phyloP scores from a whole-genome alignment of 2,888 invertebrate species.

The Microctonus brassicae region DNA sequence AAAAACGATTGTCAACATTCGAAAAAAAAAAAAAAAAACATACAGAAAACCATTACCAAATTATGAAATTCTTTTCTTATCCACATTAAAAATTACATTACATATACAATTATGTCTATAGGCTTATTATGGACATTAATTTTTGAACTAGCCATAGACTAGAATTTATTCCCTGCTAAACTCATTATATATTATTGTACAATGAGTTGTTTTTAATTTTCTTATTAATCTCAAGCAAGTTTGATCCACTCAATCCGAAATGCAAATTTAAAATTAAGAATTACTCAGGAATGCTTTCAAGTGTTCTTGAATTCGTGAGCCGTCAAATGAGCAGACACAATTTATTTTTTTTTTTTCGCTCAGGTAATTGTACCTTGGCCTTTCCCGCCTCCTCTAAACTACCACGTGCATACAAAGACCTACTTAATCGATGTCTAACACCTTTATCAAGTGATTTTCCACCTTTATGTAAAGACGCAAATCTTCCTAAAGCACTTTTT shows the following conservation, averaged over 20 bases:
- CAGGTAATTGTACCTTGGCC: constrained; percentile 61
- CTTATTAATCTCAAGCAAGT: neutral
- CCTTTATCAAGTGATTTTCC: constrained; percentile 72
- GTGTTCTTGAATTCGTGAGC: constrained; percentile 62
- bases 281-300: constrained; percentile 68
- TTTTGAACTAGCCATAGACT: constrained; percentile 5
- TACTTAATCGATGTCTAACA: constrained; percentile 72
- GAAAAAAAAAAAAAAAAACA: neutral
- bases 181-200: neutral
- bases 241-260: neutral
- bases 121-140: neutral
- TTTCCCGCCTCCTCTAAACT: constrained; percentile 63
- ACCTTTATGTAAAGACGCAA: constrained; percentile 71
- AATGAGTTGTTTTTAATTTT: neutral
- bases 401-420: constrained; percentile 71
- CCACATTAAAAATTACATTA: neutral
- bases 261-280: neutral
- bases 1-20: neutral
- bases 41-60: neutral
- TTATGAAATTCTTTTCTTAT: neutral
- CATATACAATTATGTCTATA: constrained; percentile 6
- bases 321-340: constrained; percentile 68
- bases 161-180: neutral
- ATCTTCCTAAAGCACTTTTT: constrained; percentile 60
- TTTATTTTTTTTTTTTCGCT: constrained; percentile 65